Percentiles rank a stretch among this genome's conserved stretches.
phyloP scores from a whole-genome alignment of 2,888 invertebrate genomes.

The Euspilapteryx auroguttella region DNA sequence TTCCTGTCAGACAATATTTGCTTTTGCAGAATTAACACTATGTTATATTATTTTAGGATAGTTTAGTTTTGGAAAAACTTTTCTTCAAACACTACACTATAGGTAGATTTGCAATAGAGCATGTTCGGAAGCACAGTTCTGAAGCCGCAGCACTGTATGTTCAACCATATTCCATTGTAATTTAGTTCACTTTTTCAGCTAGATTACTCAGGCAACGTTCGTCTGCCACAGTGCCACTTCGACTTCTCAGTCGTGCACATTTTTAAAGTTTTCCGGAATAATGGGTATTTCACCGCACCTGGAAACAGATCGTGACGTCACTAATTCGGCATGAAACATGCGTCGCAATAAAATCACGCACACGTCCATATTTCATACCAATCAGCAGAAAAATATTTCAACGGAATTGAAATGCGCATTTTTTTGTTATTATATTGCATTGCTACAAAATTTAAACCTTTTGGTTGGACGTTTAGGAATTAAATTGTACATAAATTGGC shows the following conservation, averaged over 20 bases:
- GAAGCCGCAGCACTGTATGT: conserved; percentile 15
- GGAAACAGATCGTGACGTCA: conserved; percentile 23
- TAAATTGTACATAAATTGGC: too few relatives aligned
- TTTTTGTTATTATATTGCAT: conserved; percentile 2
- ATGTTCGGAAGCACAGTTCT: conserved; percentile 46
- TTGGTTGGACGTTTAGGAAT: too few relatives aligned
- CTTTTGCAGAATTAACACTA: too few relatives aligned
- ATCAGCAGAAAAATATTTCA: conserved; percentile 16
- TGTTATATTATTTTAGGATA: too few relatives aligned
- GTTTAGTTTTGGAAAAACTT: too few relatives aligned
- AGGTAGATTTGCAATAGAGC: conserved; percentile 33
- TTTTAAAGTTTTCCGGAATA: conserved; percentile 38
- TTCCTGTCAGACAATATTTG: conserved; percentile 13
- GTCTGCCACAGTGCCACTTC: conserved; percentile 29
- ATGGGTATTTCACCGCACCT: conserved; percentile 24
- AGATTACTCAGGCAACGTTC: conserved; percentile 31
- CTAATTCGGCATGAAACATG: too few relatives aligned
- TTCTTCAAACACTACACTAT: too few relatives aligned
- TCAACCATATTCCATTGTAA: conserved; percentile 61
- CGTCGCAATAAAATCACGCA: too few relatives aligned
- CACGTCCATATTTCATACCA: conserved; percentile 16
- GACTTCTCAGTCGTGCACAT: conserved; percentile 48
- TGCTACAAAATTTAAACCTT: too few relatives aligned
- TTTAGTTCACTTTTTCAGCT: conserved; percentile 43
- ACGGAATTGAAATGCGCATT: conserved; percentile 37